Evolutionary conservation across 2,888 invertebrate species (phyloP), one percentile per base, ranked within the genome.

Genomic region (Elmis aenea): DNA sequence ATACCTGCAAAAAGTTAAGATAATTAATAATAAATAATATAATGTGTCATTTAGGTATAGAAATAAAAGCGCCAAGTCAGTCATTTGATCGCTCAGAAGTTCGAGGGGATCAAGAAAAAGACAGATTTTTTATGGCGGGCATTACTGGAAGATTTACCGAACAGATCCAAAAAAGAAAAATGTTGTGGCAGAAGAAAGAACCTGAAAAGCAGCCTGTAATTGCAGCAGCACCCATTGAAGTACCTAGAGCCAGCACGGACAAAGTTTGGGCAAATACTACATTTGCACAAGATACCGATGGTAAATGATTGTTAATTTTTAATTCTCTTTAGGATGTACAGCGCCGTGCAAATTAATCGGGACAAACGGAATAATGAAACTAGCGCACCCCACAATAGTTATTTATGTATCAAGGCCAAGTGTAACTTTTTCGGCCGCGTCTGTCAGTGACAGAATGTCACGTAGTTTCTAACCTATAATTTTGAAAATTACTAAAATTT

Each of bases 221-320:
- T 6, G 22, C 27, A 2, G 34, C 65, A 58, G 50, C 56, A 3
- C 43, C 58, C n/a, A 38, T 59, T 13, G 57, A 57, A 20, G 46
- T 57, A 3, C 68, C 72, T 23, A 72, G 71, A 0, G 66, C 68
- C 20, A 69, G 70, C 37, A 69, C 69, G 1, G 70, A 68, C 2
- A 56, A 57, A 38, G 58, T 66, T 44, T 93, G 92, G 91, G 83
- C 85, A 51, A 82, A 82, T 45, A 84, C 92, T 0, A 83, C 85
- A 13, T 93, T 95, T 68, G 83, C 88, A 0, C 86, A 91, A 63
- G 94, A 95, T 68, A 77, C 82, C 12, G 94, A 94, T 67, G 94
- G 93, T 44, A 42, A 48, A 31, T 45, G 10, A 11, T 3, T 16
- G 2, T 20, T 24, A 24, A 6, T 8, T 22, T 20, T 30, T 5